Base-by-base conservation (phyloP, 2,888 invertebrate genomes). In the Clistopyga incitator region DNA sequence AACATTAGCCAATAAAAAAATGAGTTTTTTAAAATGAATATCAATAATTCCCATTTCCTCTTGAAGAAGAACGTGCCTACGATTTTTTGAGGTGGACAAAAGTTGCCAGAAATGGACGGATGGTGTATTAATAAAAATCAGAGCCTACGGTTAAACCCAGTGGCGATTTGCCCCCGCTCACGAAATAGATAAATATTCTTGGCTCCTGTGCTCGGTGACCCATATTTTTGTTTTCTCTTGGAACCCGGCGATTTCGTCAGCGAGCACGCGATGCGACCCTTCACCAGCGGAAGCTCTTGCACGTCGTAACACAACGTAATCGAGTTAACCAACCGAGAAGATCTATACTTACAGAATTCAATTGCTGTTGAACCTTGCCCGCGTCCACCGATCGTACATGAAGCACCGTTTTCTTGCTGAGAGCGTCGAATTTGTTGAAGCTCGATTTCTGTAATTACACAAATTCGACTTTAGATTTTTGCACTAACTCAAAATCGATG, bases 401-500 rank as follows among this genome's bases (percentile, higher is more conserved):
- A 42, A 96, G 94, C 65, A 95, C 94, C 82, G 95, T 95, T 91
- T 96, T 95, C 93, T 96, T 96, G 90, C 95, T 95, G 76, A 96
- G 93, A 72, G 96, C 95, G 92, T 96, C 96, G 92, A 96, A 96
- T 94, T 96, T 96, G 91, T 95, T 96, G 92, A 96, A 96, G 93
- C 96, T 96, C 87, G 96, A 96, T 94, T 96, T 96, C 96, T 96
- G 94, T 54, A 94, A 94, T 87, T 61, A 74, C 42, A 82, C 29
- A 34, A 67, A 52, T 20, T 67, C 29, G 18, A 34, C 15, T 45
- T 56, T 34, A 81, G 34, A 50, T 23, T 25, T 47, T 68, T 23
- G 29, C 38, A 54, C 59, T 15, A 6, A 52, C 54, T 29, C 0
- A 18, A 38, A 11, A 64, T 34, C n/a, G 15, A 34, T 29, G 1